A percentile compares a stretch with the other conserved stretches of the same genome.
phyloP scores from a whole-genome alignment of 2,888 invertebrate species.

The Clunio marinus region DNA sequence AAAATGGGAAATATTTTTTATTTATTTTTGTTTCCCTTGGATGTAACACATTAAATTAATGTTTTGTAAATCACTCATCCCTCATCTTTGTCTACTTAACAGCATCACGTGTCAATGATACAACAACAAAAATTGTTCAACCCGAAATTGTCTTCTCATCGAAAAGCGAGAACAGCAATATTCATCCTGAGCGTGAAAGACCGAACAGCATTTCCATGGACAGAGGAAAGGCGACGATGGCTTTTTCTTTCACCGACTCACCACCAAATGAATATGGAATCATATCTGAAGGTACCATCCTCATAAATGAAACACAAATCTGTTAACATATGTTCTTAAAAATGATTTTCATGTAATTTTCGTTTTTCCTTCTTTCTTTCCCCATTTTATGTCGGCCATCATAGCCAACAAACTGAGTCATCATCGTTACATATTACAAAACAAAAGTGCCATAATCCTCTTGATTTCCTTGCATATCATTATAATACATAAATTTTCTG shows the following conservation, averaged over 20 bases:
- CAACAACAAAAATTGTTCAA: slow-evolving; percentile 48
- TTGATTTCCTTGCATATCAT: slow-evolving; percentile 35
- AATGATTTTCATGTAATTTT: not conserved
- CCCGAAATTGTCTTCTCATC: slow-evolving; percentile 48
- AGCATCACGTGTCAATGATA: slow-evolving; percentile 47
- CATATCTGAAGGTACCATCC: slow-evolving; percentile 27
- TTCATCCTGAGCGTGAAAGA: not conserved
- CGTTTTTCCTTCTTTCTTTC: not conserved
- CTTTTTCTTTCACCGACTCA: slow-evolving; percentile 50
- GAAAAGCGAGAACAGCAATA: slow-evolving; percentile 47
- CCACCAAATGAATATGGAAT: slow-evolving; percentile 50
- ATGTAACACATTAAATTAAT: slow-evolving; percentile 18
- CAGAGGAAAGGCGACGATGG: slow-evolving; percentile 47
- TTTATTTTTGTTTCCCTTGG: not conserved
- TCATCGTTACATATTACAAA: not conserved
- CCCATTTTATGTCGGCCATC: too few relatives aligned
- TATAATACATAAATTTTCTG: slow-evolving; percentile 26
- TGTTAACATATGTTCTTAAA: too few relatives aligned
- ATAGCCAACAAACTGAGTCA: slow-evolving; percentile 5
- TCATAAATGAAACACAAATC: too few relatives aligned
- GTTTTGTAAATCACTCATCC: not conserved
- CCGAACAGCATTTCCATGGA: slow-evolving; percentile 42
- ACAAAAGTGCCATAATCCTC: slow-evolving; percentile 35
- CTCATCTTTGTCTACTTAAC: not conserved
- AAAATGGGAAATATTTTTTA: not conserved